phyloP scores from a whole-genome alignment of 1,140 invertebrate species.

The Lepidurus packardi region DNA sequence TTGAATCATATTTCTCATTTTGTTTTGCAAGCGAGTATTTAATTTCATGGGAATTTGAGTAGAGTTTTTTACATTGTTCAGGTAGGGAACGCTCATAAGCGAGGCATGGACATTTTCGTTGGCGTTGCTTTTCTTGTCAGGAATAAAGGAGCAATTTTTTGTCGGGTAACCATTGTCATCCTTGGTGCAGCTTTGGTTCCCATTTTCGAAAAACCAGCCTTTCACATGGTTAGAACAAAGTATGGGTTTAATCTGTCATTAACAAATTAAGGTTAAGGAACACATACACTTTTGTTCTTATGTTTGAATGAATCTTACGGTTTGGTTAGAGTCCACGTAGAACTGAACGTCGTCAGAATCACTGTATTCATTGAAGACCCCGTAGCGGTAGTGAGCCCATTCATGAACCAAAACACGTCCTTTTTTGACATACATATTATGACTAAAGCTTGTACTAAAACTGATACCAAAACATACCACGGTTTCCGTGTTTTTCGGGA shows the following conservation, averaged over 20 bases:
- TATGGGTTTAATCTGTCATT: neutral
- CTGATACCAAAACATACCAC: neutral
- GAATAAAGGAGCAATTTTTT: neutral
- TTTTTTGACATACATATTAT: slow-evolving; percentile 34
- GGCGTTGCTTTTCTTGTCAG: slow-evolving; percentile 4
- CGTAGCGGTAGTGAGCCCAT: slow-evolving; percentile 49
- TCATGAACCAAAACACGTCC: slow-evolving; percentile 47
- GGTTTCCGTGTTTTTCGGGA: neutral
- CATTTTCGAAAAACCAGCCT: neutral
- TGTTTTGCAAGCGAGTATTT: neutral
- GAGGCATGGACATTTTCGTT: neutral
- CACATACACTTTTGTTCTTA: neutral
- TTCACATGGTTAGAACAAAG: neutral
- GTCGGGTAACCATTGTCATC: neutral
- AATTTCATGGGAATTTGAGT: neutral
- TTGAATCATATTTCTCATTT: neutral
- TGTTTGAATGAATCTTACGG: neutral
- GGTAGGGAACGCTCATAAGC: slow-evolving; percentile 15
- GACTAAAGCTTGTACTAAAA: neutral
- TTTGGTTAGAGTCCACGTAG: slow-evolving; percentile 38
- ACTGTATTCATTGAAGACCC: slow-evolving; percentile 49
- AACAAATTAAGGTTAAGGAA: neutral
- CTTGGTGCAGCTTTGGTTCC: neutral
- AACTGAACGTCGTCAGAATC: slow-evolving; percentile 39
- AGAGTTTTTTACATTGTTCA: slow-evolving; percentile 8